Evolutionary conservation across 2,888 invertebrate genomes (phyloP), one percentile per base, ranked within the genome.

Genomic region (Agrypnus murinus): DNA sequence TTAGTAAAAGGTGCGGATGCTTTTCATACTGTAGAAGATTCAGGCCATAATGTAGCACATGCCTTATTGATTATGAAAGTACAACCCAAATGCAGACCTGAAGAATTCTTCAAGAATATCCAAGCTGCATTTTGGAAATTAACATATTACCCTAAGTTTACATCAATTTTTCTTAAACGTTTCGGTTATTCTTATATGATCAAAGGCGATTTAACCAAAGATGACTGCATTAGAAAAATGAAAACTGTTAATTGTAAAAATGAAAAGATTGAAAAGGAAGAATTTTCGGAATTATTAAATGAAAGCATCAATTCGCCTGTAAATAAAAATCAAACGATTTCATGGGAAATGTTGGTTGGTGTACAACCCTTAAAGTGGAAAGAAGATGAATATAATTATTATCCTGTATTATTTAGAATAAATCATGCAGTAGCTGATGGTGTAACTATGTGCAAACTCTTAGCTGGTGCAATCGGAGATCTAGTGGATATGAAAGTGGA

Each of bases 351-450:
- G 62, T 77, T 88, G 38, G 81, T 89, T 1, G 86, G 84, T 3
- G 71, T 75, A 40, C 75, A 79, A 59, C 75, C 78, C 0, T 4
- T 72, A 1, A 71, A 79, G 7, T 53, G 75, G 63, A 53, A 53
- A 4, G 57, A 78, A 76, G 73, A 79, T 31, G 17, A 43, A 5
- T 19, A 8, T 46, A 32, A 62, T 34, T 60, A 34, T 12, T 60
- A 60, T 17, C 88, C 87, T 1, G 81, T 89, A 32, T 78, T 89
- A 65, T 87, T 89, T 74, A 85, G 88, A 69, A 84, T 89, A 58
- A 89, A 90, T 78, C 89, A 89, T 79, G 84, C 88, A 2, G 78
- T 89, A 0, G 89, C 88, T 0, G 89, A 89, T 75, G 89, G 89
- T 0, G 85, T 87, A 0, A 86, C 88, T 2, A 78, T 90, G 8